Base-by-base conservation (phyloP, 2,888 invertebrate genomes). In the Coelinius sp. region DNA sequence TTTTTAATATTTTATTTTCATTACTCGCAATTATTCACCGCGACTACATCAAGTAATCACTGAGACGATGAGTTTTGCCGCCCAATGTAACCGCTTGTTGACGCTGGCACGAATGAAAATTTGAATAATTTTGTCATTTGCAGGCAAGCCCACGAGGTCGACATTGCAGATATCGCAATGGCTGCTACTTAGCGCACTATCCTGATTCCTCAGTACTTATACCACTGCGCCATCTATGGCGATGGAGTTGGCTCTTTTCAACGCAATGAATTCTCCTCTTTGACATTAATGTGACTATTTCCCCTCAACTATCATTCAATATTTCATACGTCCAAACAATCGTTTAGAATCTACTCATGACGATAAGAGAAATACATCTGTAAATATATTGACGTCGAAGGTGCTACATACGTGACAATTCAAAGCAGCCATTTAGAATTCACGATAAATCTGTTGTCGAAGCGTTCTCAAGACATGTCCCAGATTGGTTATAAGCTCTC, bases 91-190 rank as follows among this genome's bases (percentile, higher is more conserved):
- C 79, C 77, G 72, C 77, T 78, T 76, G 79, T 71, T 68, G 74
- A 64, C 64, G 71, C 71, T 59, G 76, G 77, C 76, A 77, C 77
- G 74, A 78, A 76, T 62, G 66, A 77, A n/a, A 78, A 84, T 85
- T 85, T 85, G 81, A 85, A 85, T 85, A 85, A 85, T 85, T 85
- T 73, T 72, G 77, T 77, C 84, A 82, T 85, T 85, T 83, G 79
- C 81, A 85, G 77, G 85, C 85, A 79, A 80, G 83, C 82, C 82
- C 81, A 79, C 78, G 78, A 75, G 77, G 73, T 70, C 75, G 77
- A 78, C 76, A 77, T 75, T 77, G 75, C 75, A 78, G 78, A 74
- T 79, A 78, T 79, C 76, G 75, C 85, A 83, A 85, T 85, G 83
- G 77, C 76, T 79, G 83, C 84, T 83, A 84, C 83, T 85, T 84